Base-by-base conservation (phyloP, 2,888 invertebrate species). In the Pseudanteris insignis region DNA sequence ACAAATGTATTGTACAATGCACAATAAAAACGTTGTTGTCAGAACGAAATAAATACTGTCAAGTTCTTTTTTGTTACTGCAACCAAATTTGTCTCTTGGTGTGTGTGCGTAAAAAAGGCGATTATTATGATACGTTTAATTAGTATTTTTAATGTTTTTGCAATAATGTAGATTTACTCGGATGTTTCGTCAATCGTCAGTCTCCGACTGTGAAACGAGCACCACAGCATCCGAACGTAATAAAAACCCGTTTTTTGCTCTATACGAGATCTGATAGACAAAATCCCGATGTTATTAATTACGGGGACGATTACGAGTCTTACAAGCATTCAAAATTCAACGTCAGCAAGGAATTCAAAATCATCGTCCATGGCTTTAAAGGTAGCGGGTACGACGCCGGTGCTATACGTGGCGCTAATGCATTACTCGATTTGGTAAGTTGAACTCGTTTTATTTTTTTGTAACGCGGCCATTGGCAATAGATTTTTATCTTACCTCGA, bases 351-450 rank as follows among this genome's bases (percentile, higher is more conserved):
- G 77, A 81, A 1, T 67, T 84, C 15, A 86, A 84, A 67, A 75
- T 86, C 32, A 72, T 85, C 10, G 81, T 85, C 11, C 86, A 86
- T 65, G 86, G 86, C 0, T 86, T 82, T 68, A 84, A 84, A 75
- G 84, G 85, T 34, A 83, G 81, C 60, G 85, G 85, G 68, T 51
- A 44, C 12, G 83, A 83, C 53, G 74, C 71, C 28, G 83, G 82
- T 10, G 81, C 81, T 0, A 66, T 83, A 15, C 73, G 75, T 11
- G 80, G 82, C 1, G 82, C 80, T 0, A 75, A 81, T 30, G 73
- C 81, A 1, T 80, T 85, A 34, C 75, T 86, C 13, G 81, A 84
- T 67, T 44, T 83, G 73, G 86, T 86, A 43, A 63, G 65, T 54
- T 40, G 2, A 28, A 43, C 15, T 28, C 1, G 12, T 1, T 25